These are phyloP conservation scores for Dreissena rostriformis DNA, from an alignment of 1,140 invertebrate genomes.

Conservation along the genomic window DNA sequence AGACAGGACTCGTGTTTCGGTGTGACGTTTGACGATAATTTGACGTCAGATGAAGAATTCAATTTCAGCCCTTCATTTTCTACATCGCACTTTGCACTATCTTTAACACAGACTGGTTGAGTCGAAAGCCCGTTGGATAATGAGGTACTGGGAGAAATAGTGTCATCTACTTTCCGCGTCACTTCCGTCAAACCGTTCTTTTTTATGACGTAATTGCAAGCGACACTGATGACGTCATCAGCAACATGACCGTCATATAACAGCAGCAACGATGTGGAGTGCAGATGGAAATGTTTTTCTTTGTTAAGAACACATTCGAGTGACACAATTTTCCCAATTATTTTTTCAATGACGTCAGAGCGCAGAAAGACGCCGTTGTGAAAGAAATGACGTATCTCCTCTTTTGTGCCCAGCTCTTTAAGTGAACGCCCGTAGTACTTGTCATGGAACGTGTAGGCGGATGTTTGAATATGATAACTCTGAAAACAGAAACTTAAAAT, in stretches of 20 bases:
- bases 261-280: slow-evolving; percentile 35
- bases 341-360: not conserved
- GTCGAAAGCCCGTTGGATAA: not conserved
- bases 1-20: too few species aligned
- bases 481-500: not conserved
- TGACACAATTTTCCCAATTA: slow-evolving; percentile 18
- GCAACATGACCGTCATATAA: slow-evolving; percentile 21
- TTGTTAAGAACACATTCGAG: slow-evolving; percentile 6
- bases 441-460: slow-evolving; percentile 32
- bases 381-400: slow-evolving; percentile 46
- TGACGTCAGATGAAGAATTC: not conserved
- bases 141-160: not conserved
- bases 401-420: not conserved
- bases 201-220: too few species aligned
- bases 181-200: not conserved
- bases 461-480: slow-evolving; percentile 17
- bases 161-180: not conserved
- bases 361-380: slow-evolving; percentile 40
- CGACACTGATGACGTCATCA: not conserved
- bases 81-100: not conserved
- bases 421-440: slow-evolving; percentile 45
- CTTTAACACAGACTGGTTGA: not conserved
- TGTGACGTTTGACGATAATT: too few species aligned
- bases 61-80: too few species aligned
- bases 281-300: slow-evolving; percentile 24